A percentile compares a stretch with the other conserved stretches of the same genome.
Conservation (phyloP, 2,888 invertebrate genomes). For the Scaptomyza parva region DNA sequence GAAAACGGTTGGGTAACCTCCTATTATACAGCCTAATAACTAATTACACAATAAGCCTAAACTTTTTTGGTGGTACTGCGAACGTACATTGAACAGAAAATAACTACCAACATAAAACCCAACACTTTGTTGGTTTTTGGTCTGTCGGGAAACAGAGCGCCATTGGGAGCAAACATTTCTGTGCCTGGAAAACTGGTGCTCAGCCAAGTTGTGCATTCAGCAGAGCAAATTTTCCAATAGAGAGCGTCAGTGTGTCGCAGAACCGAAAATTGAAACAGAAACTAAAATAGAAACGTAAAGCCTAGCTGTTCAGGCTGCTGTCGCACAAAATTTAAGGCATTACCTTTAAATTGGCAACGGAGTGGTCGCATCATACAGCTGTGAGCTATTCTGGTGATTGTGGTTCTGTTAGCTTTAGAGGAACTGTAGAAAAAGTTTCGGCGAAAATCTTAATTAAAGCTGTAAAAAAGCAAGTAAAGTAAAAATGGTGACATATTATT, state of each 20-base stretch:
- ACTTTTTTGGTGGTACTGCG: background rate
- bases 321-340: conserved; percentile 34
- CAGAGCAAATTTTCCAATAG: conserved; percentile 62
- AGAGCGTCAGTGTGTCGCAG: conserved; percentile 34
- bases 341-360: conserved; percentile 55
- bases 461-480: conserved; percentile 15
- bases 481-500: conserved; percentile 29
- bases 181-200: conserved; percentile 55
- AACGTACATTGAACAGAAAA: background rate
- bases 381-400: conserved; percentile 26
- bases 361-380: conserved; percentile 40
- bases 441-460: conserved; percentile 10
- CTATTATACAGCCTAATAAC: too few species aligned
- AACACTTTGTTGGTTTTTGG: conserved; percentile 21
- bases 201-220: conserved; percentile 53
- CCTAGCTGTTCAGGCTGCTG: conserved; percentile 31
- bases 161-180: conserved; percentile 28
- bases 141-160: conserved; percentile 12
- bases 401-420: conserved; percentile 18
- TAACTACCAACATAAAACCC: conserved; percentile 20
- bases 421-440: conserved; percentile 10
- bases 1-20: too few species aligned
- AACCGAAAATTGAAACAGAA: conserved; percentile 45
- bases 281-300: conserved; percentile 41
- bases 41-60: too few species aligned